Evolutionary conservation across 2,113 vertebrate genomes (phyloP).

Genomic region (Phyllopteryx taeniolatus): DNA sequence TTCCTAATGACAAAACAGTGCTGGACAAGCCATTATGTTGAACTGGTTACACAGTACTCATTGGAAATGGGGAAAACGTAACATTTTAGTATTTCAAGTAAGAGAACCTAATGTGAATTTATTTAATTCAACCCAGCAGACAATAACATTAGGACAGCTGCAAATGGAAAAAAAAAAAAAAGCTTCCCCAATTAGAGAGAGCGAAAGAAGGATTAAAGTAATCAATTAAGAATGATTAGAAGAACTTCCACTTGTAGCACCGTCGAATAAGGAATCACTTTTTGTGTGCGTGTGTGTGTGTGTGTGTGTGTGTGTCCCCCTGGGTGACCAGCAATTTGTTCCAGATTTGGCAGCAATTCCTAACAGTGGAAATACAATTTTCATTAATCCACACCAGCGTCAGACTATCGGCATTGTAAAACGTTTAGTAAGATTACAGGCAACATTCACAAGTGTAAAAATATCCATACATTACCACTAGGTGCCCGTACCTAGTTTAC

Average conservation of each 20-base stretch:
- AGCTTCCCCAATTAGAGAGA: conserved; percentile 2
- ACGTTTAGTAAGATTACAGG: too few relatives aligned
- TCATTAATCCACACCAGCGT: too few relatives aligned
- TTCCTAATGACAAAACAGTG: not conserved
- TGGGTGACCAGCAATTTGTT: too few relatives aligned
- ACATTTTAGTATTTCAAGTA: not conserved
- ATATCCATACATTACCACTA: too few relatives aligned
- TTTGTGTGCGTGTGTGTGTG: too few relatives aligned
- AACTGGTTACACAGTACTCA: not conserved
- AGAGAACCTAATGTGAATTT: conserved; percentile 7
- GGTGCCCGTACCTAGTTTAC: too few relatives aligned
- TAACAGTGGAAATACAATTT: too few relatives aligned
- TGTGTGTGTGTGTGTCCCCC: too few relatives aligned
- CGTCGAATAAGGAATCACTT: too few relatives aligned
- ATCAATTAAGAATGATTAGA: conserved; percentile 12
- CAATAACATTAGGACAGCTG: conserved; percentile 7
- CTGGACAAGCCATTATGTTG: not conserved
- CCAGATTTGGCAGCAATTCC: too few relatives aligned
- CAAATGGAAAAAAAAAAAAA: conserved; percentile 1
- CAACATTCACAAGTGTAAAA: too few relatives aligned
- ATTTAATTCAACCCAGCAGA: conserved; percentile 18
- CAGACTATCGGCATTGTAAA: too few relatives aligned
- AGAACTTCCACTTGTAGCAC: not conserved
- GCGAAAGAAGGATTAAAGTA: conserved; percentile 32
- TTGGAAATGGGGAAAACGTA: not conserved